These are phyloP conservation scores for Eupithecia subumbrata DNA, from an alignment of 2,888 invertebrate species.

Conservation along the genomic window DNA sequence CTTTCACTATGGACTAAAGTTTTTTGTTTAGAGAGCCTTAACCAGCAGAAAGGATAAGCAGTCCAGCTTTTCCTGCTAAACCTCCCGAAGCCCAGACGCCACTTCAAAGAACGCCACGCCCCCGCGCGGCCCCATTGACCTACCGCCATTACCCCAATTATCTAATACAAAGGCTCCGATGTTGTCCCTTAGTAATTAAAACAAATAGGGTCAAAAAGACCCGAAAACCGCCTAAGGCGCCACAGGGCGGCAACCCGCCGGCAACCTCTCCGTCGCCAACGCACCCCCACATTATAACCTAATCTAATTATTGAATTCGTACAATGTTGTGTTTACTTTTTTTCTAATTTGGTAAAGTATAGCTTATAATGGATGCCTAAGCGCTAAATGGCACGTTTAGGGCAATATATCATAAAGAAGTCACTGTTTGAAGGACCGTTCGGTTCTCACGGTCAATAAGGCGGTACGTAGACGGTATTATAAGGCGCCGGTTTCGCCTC, in stretches of 20 bases:
- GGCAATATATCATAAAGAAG: constrained; percentile 80
- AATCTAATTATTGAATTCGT: constrained; percentile 84
- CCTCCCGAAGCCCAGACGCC: constrained; percentile 18
- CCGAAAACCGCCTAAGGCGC: constrained; percentile 75
- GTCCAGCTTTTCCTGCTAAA: constrained; percentile 23
- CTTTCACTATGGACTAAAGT: neutral
- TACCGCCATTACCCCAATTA: constrained; percentile 42
- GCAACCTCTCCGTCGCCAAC: constrained; percentile 76
- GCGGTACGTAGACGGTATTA: constrained; percentile 66
- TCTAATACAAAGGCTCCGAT: constrained; percentile 49
- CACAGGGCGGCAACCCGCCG: constrained; percentile 68
- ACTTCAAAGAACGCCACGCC: constrained; percentile 53
- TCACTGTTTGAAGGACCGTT: constrained; percentile 64
- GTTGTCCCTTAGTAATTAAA: constrained; percentile 82
- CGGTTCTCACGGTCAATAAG: constrained; percentile 72
- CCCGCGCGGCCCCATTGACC: constrained; percentile 48
- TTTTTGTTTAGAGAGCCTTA: neutral
- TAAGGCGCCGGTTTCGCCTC: constrained; percentile 71
- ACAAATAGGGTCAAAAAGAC: constrained; percentile 81
- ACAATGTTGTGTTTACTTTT: constrained; percentile 83
- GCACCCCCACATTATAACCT: constrained; percentile 81
- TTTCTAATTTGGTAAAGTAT: constrained; percentile 82
- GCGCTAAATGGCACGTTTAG: constrained; percentile 84
- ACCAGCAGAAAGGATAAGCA: neutral
- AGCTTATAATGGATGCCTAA: constrained; percentile 80